These are phyloP conservation scores for Leucopsar rothschildi DNA, from an alignment of 2,113 vertebrate genomes.

Conservation along the genomic window DNA sequence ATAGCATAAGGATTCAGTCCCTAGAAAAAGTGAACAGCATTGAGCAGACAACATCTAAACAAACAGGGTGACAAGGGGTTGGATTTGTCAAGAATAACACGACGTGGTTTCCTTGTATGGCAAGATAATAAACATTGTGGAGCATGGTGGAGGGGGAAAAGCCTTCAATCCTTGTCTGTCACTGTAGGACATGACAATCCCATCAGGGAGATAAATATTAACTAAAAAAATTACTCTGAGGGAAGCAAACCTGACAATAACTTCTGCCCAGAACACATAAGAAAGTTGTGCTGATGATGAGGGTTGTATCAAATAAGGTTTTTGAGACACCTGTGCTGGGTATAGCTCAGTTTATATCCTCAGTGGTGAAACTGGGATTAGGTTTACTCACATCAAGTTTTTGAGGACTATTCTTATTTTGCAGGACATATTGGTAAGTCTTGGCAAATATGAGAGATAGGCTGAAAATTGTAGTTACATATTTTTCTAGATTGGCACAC, in stretches of 20 bases:
- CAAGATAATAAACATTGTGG: neutral
- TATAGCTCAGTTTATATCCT: neutral
- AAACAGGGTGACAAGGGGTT: neutral
- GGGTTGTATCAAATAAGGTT: neutral
- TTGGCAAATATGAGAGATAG: neutral
- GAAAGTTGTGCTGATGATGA: neutral
- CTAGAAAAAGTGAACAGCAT: neutral
- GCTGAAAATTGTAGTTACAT: neutral
- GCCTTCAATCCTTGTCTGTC: neutral
- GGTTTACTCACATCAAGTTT: neutral
- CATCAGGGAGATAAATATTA: neutral
- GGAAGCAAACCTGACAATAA: neutral
- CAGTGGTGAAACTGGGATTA: neutral
- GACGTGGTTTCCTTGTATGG: neutral
- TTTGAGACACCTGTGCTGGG: neutral
- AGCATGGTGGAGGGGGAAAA: neutral
- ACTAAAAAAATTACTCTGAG: neutral
- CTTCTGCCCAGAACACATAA: neutral
- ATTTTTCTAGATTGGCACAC: neutral
- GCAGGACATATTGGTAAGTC: rapidly evolving
- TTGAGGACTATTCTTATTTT: neutral
- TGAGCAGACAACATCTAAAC: neutral
- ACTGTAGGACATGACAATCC: neutral
- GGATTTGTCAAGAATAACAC: neutral
- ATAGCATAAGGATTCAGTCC: neutral